Base-by-base conservation (phyloP, 2,888 invertebrate genomes). In the Apomyelois bistriatella region DNA sequence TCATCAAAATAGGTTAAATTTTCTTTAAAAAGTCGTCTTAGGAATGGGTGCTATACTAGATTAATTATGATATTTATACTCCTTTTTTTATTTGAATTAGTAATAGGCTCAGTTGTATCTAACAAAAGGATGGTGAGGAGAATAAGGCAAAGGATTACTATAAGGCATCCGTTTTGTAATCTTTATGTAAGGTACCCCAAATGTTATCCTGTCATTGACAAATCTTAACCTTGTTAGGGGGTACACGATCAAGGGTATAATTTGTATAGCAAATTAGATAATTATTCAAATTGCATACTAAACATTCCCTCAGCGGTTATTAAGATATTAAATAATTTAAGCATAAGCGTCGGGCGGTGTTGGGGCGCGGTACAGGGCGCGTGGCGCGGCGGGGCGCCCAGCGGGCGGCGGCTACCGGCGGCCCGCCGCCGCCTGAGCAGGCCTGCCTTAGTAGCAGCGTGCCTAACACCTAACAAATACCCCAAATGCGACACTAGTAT, bases 291-390 rank as follows among this genome's bases (percentile, higher is more conserved):
- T 72, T 74, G 75, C 72, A 75, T 76, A 73, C 68, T 79, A 76
- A 81, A 76, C 73, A 66, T 64, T 72, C 80, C 76, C 81, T 81
- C 80, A 88, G 78, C 74, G 76, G 80, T 84, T 87, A 89, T 89
- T 87, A 87, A 85, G 88, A 84, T 88, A 87, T 88, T 86, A 88
- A 79, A 85, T 84, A 85, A 83, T 75, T 74, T 66, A 66, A 58
- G 58, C 57, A 60, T 60, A 62, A 61, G 65, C 66, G 73, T 67
- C 70, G 65, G 61, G 60, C 61, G 66, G 62, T 56, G 62, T 55
- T 55, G 59, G 58, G 62, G 62, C 58, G 61, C 64, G 66, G 70
- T 63, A 65, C 59, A 63, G 63, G 72, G 74, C 77, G 77, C 79
- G 76, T 70, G 74, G 56, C 85, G 56, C 82, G 57, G 67, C 85